Evolutionary conservation across 2,113 vertebrate genomes (phyloP).

Genomic region (Pyxicephalus adspersus): DNA sequence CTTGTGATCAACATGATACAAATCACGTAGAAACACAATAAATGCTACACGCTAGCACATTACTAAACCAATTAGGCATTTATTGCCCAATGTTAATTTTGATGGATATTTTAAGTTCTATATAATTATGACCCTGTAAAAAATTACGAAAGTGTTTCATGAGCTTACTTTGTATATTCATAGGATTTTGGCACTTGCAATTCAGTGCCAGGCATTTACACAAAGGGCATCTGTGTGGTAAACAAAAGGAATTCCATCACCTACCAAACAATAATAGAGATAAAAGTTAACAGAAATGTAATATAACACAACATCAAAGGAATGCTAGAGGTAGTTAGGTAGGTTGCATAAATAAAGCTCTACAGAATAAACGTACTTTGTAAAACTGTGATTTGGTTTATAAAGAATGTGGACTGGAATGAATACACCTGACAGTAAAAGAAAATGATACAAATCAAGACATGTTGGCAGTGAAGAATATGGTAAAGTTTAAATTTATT

Average conservation of each 20-base stretch:
- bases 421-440: neutral
- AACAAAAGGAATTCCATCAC: slow-evolving; percentile 26
- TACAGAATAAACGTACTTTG: slow-evolving; percentile 19
- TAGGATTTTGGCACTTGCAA: neutral
- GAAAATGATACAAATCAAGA: neutral
- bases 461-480: too few relatives aligned
- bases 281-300: slow-evolving; percentile 28
- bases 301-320: slow-evolving; percentile 43
- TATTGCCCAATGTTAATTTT: neutral
- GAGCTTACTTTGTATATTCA: slow-evolving; percentile 14
- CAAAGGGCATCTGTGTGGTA: slow-evolving; percentile 37
- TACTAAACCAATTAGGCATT: neutral
- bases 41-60: neutral
- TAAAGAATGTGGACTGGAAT: neutral
- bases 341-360: slow-evolving; percentile 15
- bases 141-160: neutral
- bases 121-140: slow-evolving; percentile 27
- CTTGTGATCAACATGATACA: too few relatives aligned
- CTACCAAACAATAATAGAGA: slow-evolving; percentile 35
- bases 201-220: slow-evolving; percentile 17
- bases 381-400: slow-evolving; percentile 15
- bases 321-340: slow-evolving; percentile 2
- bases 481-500: too few relatives aligned
- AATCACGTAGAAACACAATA: neutral
- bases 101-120: neutral